Evolutionary conservation across 1,140 invertebrate genomes (phyloP).

Genomic region (Leptinotarsa texana): DNA sequence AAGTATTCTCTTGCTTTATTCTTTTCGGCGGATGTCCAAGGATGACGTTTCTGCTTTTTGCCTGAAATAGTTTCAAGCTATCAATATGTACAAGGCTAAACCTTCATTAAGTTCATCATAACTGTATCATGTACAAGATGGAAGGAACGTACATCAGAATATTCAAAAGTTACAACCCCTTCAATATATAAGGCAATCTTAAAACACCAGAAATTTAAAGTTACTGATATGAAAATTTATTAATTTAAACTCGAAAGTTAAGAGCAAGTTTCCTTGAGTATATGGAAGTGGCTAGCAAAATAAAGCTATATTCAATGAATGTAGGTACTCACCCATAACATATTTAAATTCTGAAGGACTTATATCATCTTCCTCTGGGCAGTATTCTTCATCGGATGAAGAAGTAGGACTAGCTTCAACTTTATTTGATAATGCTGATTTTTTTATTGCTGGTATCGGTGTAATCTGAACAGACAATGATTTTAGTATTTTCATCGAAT

Average conservation of each 20-base stretch:
- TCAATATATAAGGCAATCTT: too few relatives aligned
- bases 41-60: conserved; percentile 5
- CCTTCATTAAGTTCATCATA: too few relatives aligned
- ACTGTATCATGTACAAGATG: too few relatives aligned
- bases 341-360: not conserved
- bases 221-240: too few relatives aligned
- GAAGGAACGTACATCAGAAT: too few relatives aligned
- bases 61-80: not conserved
- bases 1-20: not conserved
- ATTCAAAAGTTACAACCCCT: too few relatives aligned
- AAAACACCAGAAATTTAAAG: too few relatives aligned
- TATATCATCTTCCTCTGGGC: not conserved
- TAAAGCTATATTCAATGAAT: too few relatives aligned
- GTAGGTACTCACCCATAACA: not conserved
- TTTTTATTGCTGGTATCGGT: not conserved
- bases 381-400: conserved; percentile 1
- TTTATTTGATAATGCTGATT: not conserved
- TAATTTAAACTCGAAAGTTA: too few relatives aligned
- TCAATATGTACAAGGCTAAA: not conserved
- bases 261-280: too few relatives aligned
- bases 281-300: too few relatives aligned
- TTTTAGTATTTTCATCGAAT: not conserved
- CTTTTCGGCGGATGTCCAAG: conserved; percentile 1
- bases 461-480: conserved; percentile 8
- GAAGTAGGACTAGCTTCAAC: not conserved